Evolutionary conservation across 1,140 invertebrate genomes (phyloP).

Genomic region (Scaptomyza graminum): DNA sequence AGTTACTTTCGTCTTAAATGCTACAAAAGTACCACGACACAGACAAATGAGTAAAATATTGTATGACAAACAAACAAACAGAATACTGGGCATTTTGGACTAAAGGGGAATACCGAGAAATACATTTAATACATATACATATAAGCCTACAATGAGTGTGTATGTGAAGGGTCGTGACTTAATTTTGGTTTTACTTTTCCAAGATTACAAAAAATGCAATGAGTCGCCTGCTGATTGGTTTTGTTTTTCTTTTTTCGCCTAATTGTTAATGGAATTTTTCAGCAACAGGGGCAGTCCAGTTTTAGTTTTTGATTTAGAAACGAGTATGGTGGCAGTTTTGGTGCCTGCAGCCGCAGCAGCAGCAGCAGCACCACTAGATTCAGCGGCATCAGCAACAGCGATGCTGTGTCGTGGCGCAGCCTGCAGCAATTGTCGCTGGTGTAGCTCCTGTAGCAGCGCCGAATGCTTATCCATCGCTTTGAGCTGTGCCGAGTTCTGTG

Average conservation of each 20-base stretch:
- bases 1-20: conserved; percentile 38
- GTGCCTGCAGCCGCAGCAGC: conserved; percentile 36
- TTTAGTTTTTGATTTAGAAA: conserved; percentile 84
- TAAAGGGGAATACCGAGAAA: conserved; percentile 43
- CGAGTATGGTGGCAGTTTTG: conserved; percentile 83
- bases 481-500: conserved; percentile 61
- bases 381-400: conserved; percentile 46
- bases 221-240: conserved; percentile 38
- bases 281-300: conserved; percentile 83
- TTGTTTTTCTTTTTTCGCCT: conserved; percentile 30
- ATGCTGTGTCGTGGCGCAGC: conserved; percentile 43
- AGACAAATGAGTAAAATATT: conserved; percentile 35
- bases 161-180: not conserved
- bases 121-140: conserved; percentile 58
- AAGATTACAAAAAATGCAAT: conserved; percentile 73
- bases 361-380: conserved; percentile 17
- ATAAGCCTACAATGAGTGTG: conserved; percentile 38
- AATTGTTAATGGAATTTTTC: conserved; percentile 84
- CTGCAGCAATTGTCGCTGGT: conserved; percentile 73
- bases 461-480: conserved; percentile 77
- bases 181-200: conserved; percentile 23
- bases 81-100: conserved; percentile 61
- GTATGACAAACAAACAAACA: conserved; percentile 29
- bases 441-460: conserved; percentile 71
- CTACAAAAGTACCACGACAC: conserved; percentile 42